Percentiles rank a stretch among this genome's conserved stretches.
Evolutionary conservation across 2,888 invertebrate genomes (phyloP).

Genomic region (Synanthedon andrenaeformis): DNA sequence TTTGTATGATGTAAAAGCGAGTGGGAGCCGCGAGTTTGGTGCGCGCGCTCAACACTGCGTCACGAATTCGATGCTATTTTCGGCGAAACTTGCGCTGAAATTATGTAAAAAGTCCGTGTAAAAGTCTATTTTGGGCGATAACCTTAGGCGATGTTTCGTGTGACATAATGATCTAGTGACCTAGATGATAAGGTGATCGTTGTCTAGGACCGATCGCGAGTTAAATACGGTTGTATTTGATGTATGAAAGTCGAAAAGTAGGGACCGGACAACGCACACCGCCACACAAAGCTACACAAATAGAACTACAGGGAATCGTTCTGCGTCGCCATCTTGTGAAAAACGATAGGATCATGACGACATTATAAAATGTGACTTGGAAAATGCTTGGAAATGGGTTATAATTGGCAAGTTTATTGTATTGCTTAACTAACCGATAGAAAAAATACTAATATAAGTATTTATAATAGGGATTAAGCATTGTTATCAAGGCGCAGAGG

Average conservation of each 20-base stretch:
- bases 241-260: conserved; percentile 2
- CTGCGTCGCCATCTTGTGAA: conserved; percentile 70
- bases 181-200: conserved; percentile 23
- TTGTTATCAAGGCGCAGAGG: too few species aligned
- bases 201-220: conserved; percentile 13
- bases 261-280: conserved; percentile 11
- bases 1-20: conserved; percentile 14
- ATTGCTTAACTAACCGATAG: too few species aligned
- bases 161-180: conserved; percentile 50
- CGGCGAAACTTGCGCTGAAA: conserved; percentile 68
- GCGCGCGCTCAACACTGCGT: conserved; percentile 45
- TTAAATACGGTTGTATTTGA: conserved; percentile 2
- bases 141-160: conserved; percentile 53
- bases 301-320: conserved; percentile 69
- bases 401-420: conserved; percentile 11
- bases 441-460: too few species aligned
- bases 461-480: too few species aligned
- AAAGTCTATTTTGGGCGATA: conserved; percentile 65
- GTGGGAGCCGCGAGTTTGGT: conserved; percentile 18
- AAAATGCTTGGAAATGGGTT: conserved; percentile 50
- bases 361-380: conserved; percentile 49
- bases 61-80: conserved; percentile 62
- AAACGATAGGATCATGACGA: conserved; percentile 66
- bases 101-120: conserved; percentile 70
- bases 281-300: conserved; percentile 61